Evolutionary conservation across 2,888 invertebrate species (phyloP).

Genomic region (Drosophila paracracens): DNA sequence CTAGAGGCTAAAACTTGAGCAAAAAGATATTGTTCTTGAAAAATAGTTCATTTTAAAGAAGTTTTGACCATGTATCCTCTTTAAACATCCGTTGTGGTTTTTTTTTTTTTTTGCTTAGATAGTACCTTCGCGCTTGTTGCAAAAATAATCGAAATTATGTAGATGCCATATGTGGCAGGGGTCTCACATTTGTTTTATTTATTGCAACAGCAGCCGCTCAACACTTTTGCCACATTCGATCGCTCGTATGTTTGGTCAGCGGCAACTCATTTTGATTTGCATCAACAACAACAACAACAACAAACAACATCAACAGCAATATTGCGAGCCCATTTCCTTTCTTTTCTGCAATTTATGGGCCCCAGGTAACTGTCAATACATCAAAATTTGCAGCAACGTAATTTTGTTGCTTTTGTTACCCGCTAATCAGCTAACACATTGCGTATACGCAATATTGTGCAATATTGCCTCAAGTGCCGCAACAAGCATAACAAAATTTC

Average conservation of each 20-base stretch:
- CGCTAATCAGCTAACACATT: constrained; percentile 41
- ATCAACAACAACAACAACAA: constrained; percentile 20
- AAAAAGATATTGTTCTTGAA: neutral
- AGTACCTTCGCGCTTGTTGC: constrained; percentile 25
- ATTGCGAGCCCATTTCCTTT: constrained; percentile 8
- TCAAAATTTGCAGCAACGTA: constrained; percentile 20
- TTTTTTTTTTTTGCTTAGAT: constrained; percentile 30
- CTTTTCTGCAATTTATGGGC: constrained; percentile 33
- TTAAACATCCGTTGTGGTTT: neutral
- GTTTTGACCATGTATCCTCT: neutral
- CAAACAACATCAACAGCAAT: neutral
- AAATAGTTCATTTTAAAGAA: neutral
- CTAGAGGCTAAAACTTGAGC: neutral
- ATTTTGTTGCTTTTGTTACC: constrained; percentile 1
- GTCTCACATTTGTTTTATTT: constrained; percentile 54
- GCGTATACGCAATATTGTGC: constrained; percentile 45
- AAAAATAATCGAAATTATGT: constrained; percentile 77
- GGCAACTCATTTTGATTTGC: constrained; percentile 60
- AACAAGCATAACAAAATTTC: neutral
- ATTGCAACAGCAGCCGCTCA: constrained; percentile 32
- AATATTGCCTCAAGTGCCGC: constrained; percentile 27
- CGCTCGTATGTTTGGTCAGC: constrained; percentile 50
- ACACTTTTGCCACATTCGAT: constrained; percentile 8
- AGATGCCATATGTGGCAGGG: constrained; percentile 47
- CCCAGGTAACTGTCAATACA: constrained; percentile 28